Percentiles rank a stretch among this genome's conserved stretches.
These are phyloP conservation scores for Phaenicophaeus curvirostris DNA, from an alignment of 2,797 vertebrate genomes.

Conservation along the genomic window DNA sequence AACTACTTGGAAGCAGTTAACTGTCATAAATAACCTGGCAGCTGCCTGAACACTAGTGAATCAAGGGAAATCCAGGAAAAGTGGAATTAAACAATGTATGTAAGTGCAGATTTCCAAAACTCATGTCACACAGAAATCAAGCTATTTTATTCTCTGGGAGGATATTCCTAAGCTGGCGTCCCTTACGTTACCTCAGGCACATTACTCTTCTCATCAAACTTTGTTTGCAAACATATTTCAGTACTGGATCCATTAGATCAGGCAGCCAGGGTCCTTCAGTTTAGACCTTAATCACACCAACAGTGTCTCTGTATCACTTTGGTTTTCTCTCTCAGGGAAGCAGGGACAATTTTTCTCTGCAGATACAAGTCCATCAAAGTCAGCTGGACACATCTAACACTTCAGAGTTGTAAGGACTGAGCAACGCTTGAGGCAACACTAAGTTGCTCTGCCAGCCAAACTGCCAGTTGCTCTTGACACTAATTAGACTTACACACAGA, in stretches of 20 bases:
- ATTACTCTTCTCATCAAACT: background rate
- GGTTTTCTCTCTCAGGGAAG: background rate
- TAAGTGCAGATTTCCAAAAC: rapidly evolving
- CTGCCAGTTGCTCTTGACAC: background rate
- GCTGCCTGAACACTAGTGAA: background rate
- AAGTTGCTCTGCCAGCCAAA: background rate
- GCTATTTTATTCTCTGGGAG: rapidly evolving
- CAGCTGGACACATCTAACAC: background rate
- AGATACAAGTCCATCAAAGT: background rate
- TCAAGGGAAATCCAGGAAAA: background rate
- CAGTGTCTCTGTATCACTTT: background rate
- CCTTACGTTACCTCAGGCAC: background rate
- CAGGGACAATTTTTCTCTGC: background rate
- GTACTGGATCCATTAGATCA: background rate
- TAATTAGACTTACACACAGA: background rate
- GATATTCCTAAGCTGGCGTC: rapidly evolving
- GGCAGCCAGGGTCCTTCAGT: background rate
- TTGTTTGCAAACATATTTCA: background rate
- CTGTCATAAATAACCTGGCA: background rate
- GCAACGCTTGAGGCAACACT: background rate
- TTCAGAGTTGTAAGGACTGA: background rate
- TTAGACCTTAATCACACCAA: background rate
- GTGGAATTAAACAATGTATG: background rate
- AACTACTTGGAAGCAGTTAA: background rate
- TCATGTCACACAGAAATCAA: background rate